These are phyloP conservation scores for Leptinotarsa haldemani DNA, from an alignment of 2,888 invertebrate genomes.

Conservation along the genomic window DNA sequence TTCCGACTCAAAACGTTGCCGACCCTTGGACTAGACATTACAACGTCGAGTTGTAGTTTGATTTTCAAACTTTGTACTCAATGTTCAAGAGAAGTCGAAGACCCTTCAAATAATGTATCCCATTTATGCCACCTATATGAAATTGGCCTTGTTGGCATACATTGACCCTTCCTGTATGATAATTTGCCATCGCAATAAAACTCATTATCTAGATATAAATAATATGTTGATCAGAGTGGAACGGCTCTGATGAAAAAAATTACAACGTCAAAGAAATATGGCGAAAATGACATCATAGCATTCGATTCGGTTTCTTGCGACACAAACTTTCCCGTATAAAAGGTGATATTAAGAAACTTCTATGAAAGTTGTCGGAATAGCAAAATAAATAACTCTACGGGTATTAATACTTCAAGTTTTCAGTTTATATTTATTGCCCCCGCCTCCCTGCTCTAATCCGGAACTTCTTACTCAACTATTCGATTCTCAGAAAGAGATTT, in stretches of 20 bases:
- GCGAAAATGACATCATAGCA: not conserved
- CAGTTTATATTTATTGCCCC: conserved; percentile 37
- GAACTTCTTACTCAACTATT: conserved; percentile 19
- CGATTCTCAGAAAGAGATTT: conserved; percentile 28
- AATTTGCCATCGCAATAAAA: too few relatives aligned
- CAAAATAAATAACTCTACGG: conserved; percentile 39
- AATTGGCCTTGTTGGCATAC: too few relatives aligned
- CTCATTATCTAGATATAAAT: not conserved
- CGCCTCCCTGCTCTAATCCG: conserved; percentile 9
- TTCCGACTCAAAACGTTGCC: too few relatives aligned
- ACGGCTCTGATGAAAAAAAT: not conserved
- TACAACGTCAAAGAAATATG: not conserved
- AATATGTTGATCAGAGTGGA: not conserved
- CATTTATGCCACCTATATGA: too few relatives aligned
- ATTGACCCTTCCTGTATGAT: too few relatives aligned
- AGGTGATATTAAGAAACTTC: conserved; percentile 38
- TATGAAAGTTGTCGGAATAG: conserved; percentile 27
- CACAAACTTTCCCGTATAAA: conserved; percentile 1
- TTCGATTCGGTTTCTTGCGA: not conserved
- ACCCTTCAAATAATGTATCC: too few relatives aligned
- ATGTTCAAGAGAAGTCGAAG: too few relatives aligned
- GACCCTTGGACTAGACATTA: too few relatives aligned
- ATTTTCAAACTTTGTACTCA: too few relatives aligned
- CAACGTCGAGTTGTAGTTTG: too few relatives aligned
- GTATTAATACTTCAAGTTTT: conserved; percentile 33